Base-by-base conservation (phyloP, 2,113 vertebrate genomes). In the Poeciliopsis retropinna region DNA sequence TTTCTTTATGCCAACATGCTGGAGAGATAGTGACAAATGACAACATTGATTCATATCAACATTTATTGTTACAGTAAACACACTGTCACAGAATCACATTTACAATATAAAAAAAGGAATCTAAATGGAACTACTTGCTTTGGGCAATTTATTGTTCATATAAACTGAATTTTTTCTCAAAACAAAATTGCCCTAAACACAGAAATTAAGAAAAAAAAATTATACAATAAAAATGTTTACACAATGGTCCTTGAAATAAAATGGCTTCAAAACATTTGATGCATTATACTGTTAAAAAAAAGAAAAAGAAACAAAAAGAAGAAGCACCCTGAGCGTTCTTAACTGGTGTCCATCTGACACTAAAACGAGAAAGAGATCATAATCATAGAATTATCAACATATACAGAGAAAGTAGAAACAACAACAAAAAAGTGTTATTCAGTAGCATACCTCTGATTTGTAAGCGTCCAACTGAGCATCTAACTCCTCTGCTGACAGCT, bases 381-480 rank as follows among this genome's bases (percentile, higher is more conserved):
- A 47, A 14, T 0, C 0, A 64, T 69, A 11, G 68, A 25, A 12
- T 0, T 0, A 67, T 67, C 63, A 44, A 28, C 27, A 39, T n/a
- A 57, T 57, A 57, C 5, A 57, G 19, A 6, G 3, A 70, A 22
- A 29, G 9, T 1, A 54, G 5, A 1, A 5, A 44, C 4, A 51
- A 10, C 67, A 44, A 2, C 15, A 1, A 37, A n/a, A 37, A 11
- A 27, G 17, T 57, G 30, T 12, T 5, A 30, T 6, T 4, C 0
- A 0, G n/a, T 19, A 22, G 9, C 91, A 85, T 66, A 99, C 98
- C 89, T 96, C 95, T 5, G 98, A 96, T 73, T 99, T 99, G 72
- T 99, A 99, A 67, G 96, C 98, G 74, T 99, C 98, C 94, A 99
- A 92, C 93, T 99, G 98, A 85, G 98, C 98, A n/a, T 99, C 98